These are phyloP conservation scores for Neomicropteryx cornuta DNA, from an alignment of 1,140 invertebrate species.

Conservation along the genomic window DNA sequence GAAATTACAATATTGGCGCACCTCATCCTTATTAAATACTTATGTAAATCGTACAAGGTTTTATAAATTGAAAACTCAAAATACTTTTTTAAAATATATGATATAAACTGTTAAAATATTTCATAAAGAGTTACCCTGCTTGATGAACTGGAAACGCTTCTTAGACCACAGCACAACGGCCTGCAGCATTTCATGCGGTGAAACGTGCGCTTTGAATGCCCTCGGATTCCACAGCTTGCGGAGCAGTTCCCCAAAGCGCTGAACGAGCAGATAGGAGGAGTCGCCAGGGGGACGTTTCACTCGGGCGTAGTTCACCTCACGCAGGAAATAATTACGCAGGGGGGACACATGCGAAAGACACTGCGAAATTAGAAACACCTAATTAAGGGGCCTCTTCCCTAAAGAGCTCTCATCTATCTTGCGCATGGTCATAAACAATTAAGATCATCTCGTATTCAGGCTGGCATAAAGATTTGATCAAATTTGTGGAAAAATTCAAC, in stretches of 20 bases:
- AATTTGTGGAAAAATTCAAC: too few species aligned
- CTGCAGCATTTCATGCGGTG: slow-evolving; percentile 99
- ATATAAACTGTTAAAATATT: neutral
- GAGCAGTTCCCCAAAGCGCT: slow-evolving; percentile 94
- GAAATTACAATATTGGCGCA: slow-evolving; percentile 8
- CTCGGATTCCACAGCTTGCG: slow-evolving; percentile 98
- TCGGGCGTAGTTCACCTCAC: slow-evolving; percentile 83
- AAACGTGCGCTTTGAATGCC: slow-evolving; percentile 99
- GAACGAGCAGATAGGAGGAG: slow-evolving; percentile 82
- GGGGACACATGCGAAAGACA: slow-evolving; percentile 91
- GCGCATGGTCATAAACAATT: too few species aligned
- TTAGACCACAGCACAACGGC: slow-evolving; percentile 97
- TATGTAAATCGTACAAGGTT: neutral
- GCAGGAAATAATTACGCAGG: slow-evolving; percentile 87
- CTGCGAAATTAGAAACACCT: slow-evolving; percentile 36
- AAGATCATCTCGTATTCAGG: too few species aligned
- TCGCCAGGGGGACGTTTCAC: slow-evolving; percentile 89
- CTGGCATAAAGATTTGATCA: too few species aligned
- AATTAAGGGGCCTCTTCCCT: too few species aligned
- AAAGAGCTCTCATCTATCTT: too few species aligned
- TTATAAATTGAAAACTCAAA: neutral
- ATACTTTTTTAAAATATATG: neutral
- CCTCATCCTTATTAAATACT: slow-evolving; percentile 4
- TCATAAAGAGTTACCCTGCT: slow-evolving; percentile 72
- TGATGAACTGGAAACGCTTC: slow-evolving; percentile 96